phyloP scores from a whole-genome alignment of 2,888 invertebrate species.

The Microctonus brassicae region DNA sequence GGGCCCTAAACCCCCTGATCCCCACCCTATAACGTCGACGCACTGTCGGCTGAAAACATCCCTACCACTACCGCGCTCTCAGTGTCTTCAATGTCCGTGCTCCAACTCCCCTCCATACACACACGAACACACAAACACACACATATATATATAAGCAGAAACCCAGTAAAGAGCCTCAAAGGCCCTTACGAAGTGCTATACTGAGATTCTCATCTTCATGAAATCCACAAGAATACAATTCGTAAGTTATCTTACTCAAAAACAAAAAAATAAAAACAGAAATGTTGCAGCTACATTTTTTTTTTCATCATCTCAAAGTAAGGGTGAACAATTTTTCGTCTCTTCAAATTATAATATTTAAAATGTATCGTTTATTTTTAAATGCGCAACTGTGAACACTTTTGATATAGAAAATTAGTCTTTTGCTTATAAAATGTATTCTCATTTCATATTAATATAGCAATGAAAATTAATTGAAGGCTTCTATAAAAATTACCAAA shows the following conservation, averaged over 20 bases:
- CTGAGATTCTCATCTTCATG: constrained; percentile 67
- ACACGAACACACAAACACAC: constrained; percentile 51
- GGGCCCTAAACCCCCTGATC: constrained; percentile 70
- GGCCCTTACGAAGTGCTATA: constrained; percentile 51
- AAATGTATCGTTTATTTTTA: too few species aligned
- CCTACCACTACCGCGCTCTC: constrained; percentile 53
- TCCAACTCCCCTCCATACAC: constrained; percentile 53
- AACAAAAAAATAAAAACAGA: neutral
- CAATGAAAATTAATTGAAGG: too few species aligned
- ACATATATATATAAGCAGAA: constrained; percentile 47
- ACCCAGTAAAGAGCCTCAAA: constrained; percentile 61
- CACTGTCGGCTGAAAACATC: constrained; percentile 55
- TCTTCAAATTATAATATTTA: too few species aligned
- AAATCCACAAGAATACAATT: constrained; percentile 30
- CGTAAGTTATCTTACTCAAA: too few species aligned
- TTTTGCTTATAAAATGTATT: too few species aligned
- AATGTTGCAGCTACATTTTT: neutral
- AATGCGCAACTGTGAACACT: too few species aligned
- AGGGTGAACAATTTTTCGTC: neutral
- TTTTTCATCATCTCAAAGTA: neutral
- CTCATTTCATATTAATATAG: too few species aligned
- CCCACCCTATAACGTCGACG: constrained; percentile 55
- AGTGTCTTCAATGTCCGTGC: constrained; percentile 50
- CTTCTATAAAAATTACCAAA: too few species aligned
- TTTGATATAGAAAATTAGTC: too few species aligned